Percentiles rank a stretch among this genome's conserved stretches.
Evolutionary conservation across 2,113 vertebrate genomes (phyloP).

Genomic region (Varanus salvator): DNA sequence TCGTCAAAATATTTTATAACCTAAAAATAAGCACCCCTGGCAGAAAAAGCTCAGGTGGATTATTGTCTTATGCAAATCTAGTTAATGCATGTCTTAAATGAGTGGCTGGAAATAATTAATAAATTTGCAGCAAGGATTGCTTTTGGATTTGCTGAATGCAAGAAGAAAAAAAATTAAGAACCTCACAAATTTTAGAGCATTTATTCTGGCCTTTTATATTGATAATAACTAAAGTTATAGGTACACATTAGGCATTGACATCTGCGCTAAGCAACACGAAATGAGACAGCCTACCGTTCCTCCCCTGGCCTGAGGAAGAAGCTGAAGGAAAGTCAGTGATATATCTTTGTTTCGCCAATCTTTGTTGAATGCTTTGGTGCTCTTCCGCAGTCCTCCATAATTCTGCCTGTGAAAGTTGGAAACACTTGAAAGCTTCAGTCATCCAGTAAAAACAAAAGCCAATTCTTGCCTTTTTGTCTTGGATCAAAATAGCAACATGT

Average conservation of each 20-base stretch:
- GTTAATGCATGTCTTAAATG: no score
- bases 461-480: neutral
- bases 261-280: neutral
- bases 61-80: no score
- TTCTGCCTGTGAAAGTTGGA: neutral
- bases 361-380: neutral
- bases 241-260: neutral
- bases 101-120: neutral
- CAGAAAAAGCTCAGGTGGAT: no score
- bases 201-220: neutral
- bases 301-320: neutral
- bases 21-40: no score
- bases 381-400: neutral
- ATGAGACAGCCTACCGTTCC: neutral
- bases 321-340: neutral
- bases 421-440: neutral
- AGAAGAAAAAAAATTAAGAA: no score
- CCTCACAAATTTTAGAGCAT: neutral
- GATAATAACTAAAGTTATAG: neutral
- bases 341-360: neutral
- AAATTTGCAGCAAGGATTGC: neutral
- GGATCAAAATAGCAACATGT: neutral
- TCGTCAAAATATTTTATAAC: no score
- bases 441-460: neutral
- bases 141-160: neutral